Conservation (phyloP, 2,113 vertebrate species). For the Microtus ochrogaster region DNA sequence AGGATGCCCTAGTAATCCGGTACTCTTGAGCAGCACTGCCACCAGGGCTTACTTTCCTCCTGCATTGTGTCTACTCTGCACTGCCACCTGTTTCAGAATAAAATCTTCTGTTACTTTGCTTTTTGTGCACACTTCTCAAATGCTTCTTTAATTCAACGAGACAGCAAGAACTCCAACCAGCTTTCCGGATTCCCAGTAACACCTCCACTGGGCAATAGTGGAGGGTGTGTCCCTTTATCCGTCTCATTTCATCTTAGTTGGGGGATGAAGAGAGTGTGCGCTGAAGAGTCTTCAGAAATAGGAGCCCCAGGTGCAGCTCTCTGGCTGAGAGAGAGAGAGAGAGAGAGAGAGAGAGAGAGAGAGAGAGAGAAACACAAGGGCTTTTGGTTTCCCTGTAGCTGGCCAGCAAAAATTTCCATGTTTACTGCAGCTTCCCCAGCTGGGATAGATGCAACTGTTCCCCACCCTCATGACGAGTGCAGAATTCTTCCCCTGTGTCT, state of each 20-base stretch:
- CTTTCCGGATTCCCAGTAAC: background rate
- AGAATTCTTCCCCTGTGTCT: constrained; percentile 51
- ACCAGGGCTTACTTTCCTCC: no score
- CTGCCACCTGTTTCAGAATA: background rate
- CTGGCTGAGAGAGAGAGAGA: background rate
- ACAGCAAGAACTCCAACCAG: background rate
- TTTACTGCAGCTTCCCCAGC: no score
- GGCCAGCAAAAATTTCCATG: background rate
- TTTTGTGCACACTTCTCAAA: background rate
- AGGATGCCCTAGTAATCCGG: background rate
- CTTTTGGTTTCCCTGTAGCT: background rate
- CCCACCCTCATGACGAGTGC: background rate
- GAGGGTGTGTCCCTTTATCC: background rate
- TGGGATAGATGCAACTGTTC: constrained; percentile 17
- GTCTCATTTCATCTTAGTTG: background rate
- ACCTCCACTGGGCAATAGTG: background rate
- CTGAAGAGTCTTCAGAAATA: background rate
- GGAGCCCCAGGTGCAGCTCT: no score
- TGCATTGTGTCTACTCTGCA: background rate
- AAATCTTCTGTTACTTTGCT: no score
- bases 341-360: no score
- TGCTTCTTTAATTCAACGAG: background rate
- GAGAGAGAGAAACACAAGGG: background rate
- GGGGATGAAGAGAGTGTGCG: background rate
- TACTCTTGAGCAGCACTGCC: background rate